Conservation (phyloP, 2,797 vertebrate species). For the Pampus argenteus region DNA sequence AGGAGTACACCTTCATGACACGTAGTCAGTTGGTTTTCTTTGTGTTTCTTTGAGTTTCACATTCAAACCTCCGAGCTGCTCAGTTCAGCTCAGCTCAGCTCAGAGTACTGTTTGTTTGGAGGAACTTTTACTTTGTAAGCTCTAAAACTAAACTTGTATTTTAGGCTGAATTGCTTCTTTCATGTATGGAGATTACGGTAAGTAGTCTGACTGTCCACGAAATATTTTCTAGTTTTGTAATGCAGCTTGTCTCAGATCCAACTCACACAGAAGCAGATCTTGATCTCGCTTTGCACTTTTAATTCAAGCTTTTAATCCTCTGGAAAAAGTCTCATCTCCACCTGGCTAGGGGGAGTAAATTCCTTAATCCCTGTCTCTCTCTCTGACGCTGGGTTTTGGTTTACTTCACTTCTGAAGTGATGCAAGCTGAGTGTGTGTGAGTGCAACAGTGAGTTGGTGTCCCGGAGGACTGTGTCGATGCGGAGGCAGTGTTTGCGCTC, state of each 20-base stretch:
- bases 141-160: conserved; percentile 6
- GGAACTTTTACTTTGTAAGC: not conserved
- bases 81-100: not conserved
- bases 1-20: not conserved
- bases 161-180: conserved; percentile 16
- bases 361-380: conserved; percentile 70
- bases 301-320: conserved; percentile 70
- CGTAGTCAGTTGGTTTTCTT: too few species aligned
- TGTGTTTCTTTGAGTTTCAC: not conserved
- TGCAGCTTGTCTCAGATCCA: conserved; percentile 35
- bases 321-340: conserved; percentile 71
- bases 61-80: not conserved
- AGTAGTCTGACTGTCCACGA: conserved; percentile 19
- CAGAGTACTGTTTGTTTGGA: not conserved
- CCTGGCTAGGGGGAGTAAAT: conserved; percentile 69
- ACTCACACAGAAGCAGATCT: conserved; percentile 50
- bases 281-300: conserved; percentile 49
- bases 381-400: conserved; percentile 67
- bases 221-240: conserved; percentile 37
- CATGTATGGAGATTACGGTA: conserved; percentile 15
- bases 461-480: conserved; percentile 71
- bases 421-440: conserved; percentile 78
- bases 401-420: conserved; percentile 77
- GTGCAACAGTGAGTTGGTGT: conserved; percentile 79
- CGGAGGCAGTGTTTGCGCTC: conserved; percentile 70